Evolutionary conservation across 2,797 vertebrate species (phyloP).

Genomic region (Ptychobarbus kaznakovi): DNA sequence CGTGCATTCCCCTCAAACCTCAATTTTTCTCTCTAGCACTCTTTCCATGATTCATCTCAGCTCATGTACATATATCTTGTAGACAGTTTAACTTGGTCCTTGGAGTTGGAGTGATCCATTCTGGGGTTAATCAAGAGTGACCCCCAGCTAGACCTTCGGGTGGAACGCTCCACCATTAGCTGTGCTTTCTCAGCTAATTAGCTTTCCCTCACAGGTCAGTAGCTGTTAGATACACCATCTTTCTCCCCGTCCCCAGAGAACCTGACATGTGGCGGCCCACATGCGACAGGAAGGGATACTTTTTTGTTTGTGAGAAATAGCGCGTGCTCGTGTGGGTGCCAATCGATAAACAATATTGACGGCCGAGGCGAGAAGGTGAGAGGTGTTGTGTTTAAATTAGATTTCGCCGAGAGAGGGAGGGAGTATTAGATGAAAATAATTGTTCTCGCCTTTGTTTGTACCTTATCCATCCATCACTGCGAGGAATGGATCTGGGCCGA

Average conservation of each 20-base stretch:
- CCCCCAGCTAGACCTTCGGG: conserved; percentile 45
- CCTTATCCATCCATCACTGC: conserved; percentile 45
- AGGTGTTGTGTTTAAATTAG: conserved; percentile 46
- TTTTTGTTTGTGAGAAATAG: conserved; percentile 11
- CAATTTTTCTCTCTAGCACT: not conserved
- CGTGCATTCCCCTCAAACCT: conserved; percentile 1
- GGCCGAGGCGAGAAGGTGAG: not conserved
- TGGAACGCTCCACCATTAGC: conserved; percentile 33
- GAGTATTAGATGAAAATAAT: conserved; percentile 37
- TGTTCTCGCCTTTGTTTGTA: conserved; percentile 47
- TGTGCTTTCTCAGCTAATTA: conserved; percentile 58
- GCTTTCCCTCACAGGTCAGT: conserved; percentile 61
- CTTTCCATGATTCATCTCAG: conserved; percentile 47
- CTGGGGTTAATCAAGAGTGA: conserved; percentile 59
- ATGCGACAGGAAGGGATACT: not conserved
- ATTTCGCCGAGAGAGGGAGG: not conserved
- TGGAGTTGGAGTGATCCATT: conserved; percentile 56
- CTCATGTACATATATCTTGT: conserved; percentile 47
- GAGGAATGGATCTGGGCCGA: conserved; percentile 43
- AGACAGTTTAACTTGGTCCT: conserved; percentile 52
- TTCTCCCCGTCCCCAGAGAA: conserved; percentile 34
- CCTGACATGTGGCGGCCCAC: not conserved
- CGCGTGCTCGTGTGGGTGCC: conserved; percentile 3
- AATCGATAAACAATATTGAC: conserved; percentile 47
- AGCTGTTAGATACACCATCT: conserved; percentile 48